Percentiles rank a stretch among this genome's conserved stretches.
These are phyloP conservation scores for Protobothrops mucrosquamatus DNA, from an alignment of 2,113 vertebrate genomes.

Conservation along the genomic window DNA sequence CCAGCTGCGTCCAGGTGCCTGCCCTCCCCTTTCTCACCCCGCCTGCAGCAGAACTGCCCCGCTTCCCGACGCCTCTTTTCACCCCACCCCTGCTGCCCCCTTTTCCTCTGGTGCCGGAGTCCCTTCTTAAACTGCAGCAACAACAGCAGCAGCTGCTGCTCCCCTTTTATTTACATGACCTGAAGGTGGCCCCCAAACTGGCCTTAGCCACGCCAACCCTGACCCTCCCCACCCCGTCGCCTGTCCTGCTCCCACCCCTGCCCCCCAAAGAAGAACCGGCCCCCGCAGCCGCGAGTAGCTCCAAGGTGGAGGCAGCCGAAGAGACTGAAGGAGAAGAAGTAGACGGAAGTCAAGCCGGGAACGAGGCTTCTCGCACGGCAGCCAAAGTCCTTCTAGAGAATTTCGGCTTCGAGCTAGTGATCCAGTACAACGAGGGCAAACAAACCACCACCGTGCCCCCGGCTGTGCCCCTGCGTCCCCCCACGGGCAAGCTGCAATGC, in stretches of 20 bases:
- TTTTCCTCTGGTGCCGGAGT: conserved; percentile 65
- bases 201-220: conserved; percentile 53
- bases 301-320: conserved; percentile 28
- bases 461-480: conserved; percentile 38
- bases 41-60: conserved; percentile 61
- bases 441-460: conserved; percentile 34
- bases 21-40: conserved; percentile 59
- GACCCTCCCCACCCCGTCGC: conserved; percentile 48
- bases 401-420: conserved; percentile 71
- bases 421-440: conserved; percentile 71
- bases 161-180: conserved; percentile 70
- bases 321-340: conserved; percentile 47
- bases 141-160: conserved; percentile 69
- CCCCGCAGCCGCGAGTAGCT: conserved; percentile 20
- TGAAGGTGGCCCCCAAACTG: conserved; percentile 66
- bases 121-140: conserved; percentile 68
- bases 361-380: conserved; percentile 56
- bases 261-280: conserved; percentile 39
- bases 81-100: conserved; percentile 62
- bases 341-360: conserved; percentile 2
- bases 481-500: conserved; percentile 64
- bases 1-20: conserved; percentile 51
- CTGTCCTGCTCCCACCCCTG: conserved; percentile 23
- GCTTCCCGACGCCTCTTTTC: conserved; percentile 61
- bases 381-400: conserved; percentile 69